Percentiles rank a stretch among this genome's conserved stretches.
Evolutionary conservation across 2,888 invertebrate species (phyloP).

Genomic region (Microctonus brassicae): DNA sequence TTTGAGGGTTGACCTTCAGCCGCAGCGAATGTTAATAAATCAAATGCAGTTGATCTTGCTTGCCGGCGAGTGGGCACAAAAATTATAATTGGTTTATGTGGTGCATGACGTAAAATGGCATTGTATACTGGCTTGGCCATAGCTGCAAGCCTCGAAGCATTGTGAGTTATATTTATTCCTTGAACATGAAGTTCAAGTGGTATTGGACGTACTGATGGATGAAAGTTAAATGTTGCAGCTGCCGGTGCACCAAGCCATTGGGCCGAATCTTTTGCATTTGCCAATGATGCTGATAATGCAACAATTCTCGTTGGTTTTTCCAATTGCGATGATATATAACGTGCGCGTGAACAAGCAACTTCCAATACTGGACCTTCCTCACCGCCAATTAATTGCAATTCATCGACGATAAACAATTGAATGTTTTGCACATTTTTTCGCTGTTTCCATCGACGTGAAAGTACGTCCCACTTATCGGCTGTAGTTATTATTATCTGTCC

Average conservation of each 20-base stretch:
- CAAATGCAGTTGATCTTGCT: slow-evolving; percentile 94
- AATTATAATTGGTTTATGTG: slow-evolving; percentile 86
- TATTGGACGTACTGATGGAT: slow-evolving; percentile 95
- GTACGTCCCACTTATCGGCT: slow-evolving; percentile 98
- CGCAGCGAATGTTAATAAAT: slow-evolving; percentile 92
- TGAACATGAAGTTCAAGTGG: slow-evolving; percentile 95
- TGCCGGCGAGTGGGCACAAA: slow-evolving; percentile 94
- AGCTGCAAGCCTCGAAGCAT: slow-evolving; percentile 93
- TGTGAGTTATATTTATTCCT: slow-evolving; percentile 98
- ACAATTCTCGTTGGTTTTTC: slow-evolving; percentile 92
- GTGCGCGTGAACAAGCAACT: slow-evolving; percentile 89
- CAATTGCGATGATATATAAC: slow-evolving; percentile 95
- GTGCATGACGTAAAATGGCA: slow-evolving; percentile 86
- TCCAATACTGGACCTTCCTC: slow-evolving; percentile 95
- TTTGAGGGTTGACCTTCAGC: slow-evolving; percentile 88
- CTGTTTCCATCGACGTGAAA: slow-evolving; percentile 98
- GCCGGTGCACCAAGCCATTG: slow-evolving; percentile 97
- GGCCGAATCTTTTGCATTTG: slow-evolving; percentile 94
- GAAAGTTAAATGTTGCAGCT: slow-evolving; percentile 97
- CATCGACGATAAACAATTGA: slow-evolving; percentile 96
- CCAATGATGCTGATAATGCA: slow-evolving; percentile 91
- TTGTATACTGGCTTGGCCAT: slow-evolving; percentile 99
- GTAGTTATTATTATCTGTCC: slow-evolving; percentile 97
- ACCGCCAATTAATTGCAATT: slow-evolving; percentile 90
- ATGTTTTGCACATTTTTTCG: slow-evolving; percentile 98